A percentile compares a stretch with the other conserved stretches of the same genome.
Conservation (phyloP, 1,140 invertebrate species). For the Temnothorax curvispinosus region DNA sequence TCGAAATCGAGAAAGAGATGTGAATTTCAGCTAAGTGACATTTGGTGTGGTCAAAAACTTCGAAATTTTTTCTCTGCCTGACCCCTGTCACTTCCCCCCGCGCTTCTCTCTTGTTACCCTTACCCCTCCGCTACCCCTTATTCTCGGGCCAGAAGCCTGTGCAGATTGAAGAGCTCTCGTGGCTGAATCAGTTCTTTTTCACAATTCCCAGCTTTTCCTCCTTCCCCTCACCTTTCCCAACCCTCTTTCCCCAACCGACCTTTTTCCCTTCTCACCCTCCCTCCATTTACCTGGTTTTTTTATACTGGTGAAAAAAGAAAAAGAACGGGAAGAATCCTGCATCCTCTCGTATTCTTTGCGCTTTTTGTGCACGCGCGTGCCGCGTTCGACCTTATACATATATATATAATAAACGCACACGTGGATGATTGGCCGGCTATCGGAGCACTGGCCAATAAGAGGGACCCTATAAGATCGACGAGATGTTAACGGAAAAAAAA, state of each 20-base stretch:
- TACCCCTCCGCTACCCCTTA: background rate
- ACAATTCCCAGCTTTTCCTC: slow-evolving; percentile 68
- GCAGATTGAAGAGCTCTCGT: slow-evolving; percentile 73
- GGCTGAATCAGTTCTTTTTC: background rate
- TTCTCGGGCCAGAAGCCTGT: background rate
- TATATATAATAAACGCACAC: slow-evolving; percentile 70
- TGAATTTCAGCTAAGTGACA: background rate
- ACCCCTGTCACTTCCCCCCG: too few relatives aligned
- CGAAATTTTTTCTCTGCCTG: too few relatives aligned
- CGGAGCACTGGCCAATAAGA: background rate
- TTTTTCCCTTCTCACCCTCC: slow-evolving; percentile 29
- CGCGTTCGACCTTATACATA: slow-evolving; percentile 68
- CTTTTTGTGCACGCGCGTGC: slow-evolving; percentile 66
- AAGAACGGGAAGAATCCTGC: slow-evolving; percentile 29
- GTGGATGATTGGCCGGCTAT: slow-evolving; percentile 68
- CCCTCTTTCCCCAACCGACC: slow-evolving; percentile 62
- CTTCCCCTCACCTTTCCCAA: slow-evolving; percentile 69
- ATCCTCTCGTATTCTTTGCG: slow-evolving; percentile 35
- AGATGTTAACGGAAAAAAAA: slow-evolving; percentile 24
- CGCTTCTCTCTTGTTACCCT: too few relatives aligned
- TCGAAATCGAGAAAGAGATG: background rate
- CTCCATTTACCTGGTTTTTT: slow-evolving; percentile 32
- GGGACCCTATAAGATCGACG: background rate
- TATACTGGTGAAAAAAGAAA: slow-evolving; percentile 28
- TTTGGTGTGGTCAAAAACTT: too few relatives aligned